Evolutionary conservation across 2,888 invertebrate genomes (phyloP).

Genomic region (Lasius fuliginosus): DNA sequence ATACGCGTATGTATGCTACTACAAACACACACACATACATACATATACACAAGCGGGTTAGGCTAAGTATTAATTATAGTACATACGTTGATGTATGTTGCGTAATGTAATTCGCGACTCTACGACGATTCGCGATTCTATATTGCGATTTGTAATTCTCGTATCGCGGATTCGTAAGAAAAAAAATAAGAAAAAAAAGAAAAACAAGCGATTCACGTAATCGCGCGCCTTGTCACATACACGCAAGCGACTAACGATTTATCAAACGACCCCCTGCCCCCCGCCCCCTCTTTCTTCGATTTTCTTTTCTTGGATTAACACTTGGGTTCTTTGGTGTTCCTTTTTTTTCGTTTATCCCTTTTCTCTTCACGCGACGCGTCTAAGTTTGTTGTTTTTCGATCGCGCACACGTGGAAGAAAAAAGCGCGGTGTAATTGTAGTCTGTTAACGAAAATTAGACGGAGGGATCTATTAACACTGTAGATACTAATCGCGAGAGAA

Average conservation of each 20-base stretch:
- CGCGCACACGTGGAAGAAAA: background rate
- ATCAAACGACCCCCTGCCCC: conserved; percentile 16
- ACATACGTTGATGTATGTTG: conserved; percentile 53
- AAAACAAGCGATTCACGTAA: conserved; percentile 33
- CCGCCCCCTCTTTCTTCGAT: background rate
- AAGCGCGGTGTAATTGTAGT: conserved; percentile 34
- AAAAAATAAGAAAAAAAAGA: background rate
- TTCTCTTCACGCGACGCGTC: background rate
- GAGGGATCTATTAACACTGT: conserved; percentile 10
- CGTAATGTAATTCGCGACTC: conserved; percentile 47
- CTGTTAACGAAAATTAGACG: conserved; percentile 19
- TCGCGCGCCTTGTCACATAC: conserved; percentile 47
- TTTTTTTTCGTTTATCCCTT: conserved; percentile 24
- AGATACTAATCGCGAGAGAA: conserved; percentile 25
- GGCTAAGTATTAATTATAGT: conserved; percentile 44
- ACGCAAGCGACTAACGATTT: conserved; percentile 20
- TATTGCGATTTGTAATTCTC: conserved; percentile 27
- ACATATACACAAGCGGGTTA: conserved; percentile 14
- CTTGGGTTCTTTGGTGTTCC: conserved; percentile 33
- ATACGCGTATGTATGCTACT: conserved; percentile 50
- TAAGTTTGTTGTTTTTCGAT: conserved; percentile 31
- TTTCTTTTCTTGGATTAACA: conserved; percentile 36
- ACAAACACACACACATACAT: background rate
- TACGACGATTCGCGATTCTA: conserved; percentile 23
- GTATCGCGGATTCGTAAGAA: conserved; percentile 23